Conservation (phyloP, 2,113 vertebrate genomes). For the Pimephales promelas region DNA sequence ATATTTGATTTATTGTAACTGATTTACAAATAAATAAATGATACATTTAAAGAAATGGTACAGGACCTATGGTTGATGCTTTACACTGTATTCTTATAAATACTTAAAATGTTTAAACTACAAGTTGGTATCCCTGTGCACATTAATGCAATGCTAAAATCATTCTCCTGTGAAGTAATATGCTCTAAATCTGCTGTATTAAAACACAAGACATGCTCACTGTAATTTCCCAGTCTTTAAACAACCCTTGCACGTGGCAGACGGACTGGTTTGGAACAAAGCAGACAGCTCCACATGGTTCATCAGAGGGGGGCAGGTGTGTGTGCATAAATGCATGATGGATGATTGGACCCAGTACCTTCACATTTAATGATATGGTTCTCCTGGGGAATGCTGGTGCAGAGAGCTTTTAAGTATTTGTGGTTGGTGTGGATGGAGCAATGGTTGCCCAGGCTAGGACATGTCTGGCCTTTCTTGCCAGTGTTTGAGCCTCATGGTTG, state of each 20-base stretch:
- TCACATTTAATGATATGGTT: conserved; percentile 21
- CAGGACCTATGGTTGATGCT: not conserved
- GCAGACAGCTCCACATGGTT: conserved; percentile 5
- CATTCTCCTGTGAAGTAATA: not conserved
- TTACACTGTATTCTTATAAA: not conserved
- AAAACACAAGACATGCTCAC: not conserved
- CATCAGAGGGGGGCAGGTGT: conserved; percentile 9
- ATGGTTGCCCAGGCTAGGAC: not conserved
- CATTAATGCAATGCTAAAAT: not conserved
- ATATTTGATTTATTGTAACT: too few species aligned
- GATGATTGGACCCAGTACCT: not conserved
- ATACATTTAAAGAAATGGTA: too few species aligned
- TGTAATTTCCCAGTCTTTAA: not conserved
- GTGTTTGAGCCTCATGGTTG: conserved; percentile 41
- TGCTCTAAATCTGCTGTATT: not conserved
- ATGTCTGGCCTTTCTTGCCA: conserved; percentile 35
- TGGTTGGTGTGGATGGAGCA: conserved; percentile 9
- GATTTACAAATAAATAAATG: too few species aligned
- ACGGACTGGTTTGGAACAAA: conserved; percentile 15
- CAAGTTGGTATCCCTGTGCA: not conserved
- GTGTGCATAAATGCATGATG: not conserved
- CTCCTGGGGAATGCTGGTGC: not conserved
- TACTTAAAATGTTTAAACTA: not conserved
- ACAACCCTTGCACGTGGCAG: not conserved
- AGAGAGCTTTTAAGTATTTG: not conserved